These are phyloP conservation scores for Phlogophora meticulosa DNA, from an alignment of 2,888 invertebrate genomes.

Conservation along the genomic window DNA sequence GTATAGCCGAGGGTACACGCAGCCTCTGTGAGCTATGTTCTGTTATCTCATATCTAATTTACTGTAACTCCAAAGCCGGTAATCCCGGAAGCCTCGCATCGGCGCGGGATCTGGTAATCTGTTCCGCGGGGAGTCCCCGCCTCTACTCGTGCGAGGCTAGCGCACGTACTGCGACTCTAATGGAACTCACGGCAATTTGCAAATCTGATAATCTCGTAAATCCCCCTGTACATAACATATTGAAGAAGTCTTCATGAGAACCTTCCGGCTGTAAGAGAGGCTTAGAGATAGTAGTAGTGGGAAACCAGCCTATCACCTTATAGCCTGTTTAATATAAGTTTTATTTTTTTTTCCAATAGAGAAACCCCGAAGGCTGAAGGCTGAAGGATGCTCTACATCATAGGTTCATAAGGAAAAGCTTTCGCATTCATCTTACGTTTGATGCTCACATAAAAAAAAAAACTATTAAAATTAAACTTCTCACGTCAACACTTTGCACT, in stretches of 20 bases:
- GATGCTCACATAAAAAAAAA: background rate
- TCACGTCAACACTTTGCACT: background rate
- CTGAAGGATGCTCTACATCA: too few relatives aligned
- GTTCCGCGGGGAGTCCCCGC: constrained; percentile 36
- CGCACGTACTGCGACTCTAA: constrained; percentile 15
- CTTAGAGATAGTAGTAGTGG: too few relatives aligned
- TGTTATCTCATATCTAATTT: constrained; percentile 43
- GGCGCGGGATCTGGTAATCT: constrained; percentile 38
- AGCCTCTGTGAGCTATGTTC: constrained; percentile 4
- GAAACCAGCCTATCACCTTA: too few relatives aligned
- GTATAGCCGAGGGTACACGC: background rate
- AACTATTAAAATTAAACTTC: background rate
- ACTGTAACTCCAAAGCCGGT: constrained; percentile 19
- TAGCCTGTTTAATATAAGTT: too few relatives aligned
- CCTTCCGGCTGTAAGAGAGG: too few relatives aligned
- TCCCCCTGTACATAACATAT: background rate
- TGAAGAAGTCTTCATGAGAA: too few relatives aligned
- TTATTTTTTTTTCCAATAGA: too few relatives aligned
- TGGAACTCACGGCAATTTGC: constrained; percentile 7
- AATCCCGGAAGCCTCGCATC: constrained; percentile 37
- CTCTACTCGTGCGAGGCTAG: background rate
- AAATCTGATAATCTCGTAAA: background rate
- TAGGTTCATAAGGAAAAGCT: too few relatives aligned
- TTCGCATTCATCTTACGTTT: too few relatives aligned
- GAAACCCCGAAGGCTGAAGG: too few relatives aligned